Evolutionary conservation across 2,888 invertebrate genomes (phyloP).

Genomic region (Melikaiella ostensackeni): DNA sequence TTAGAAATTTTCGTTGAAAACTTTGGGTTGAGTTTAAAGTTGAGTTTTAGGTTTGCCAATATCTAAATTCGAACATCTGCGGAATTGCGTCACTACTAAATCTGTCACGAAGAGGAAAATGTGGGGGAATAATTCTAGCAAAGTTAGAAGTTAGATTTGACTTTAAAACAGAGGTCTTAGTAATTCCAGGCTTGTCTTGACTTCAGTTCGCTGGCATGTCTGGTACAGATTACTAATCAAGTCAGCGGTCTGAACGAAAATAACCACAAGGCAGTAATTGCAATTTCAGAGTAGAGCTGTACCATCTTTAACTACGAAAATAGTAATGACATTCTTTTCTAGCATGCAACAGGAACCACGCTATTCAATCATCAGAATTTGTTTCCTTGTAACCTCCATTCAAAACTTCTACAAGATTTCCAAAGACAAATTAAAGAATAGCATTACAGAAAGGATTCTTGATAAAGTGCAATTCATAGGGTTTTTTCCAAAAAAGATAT

Average conservation of each 20-base stretch:
- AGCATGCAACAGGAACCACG: constrained; percentile 3
- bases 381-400: background rate
- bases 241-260: constrained; percentile 7
- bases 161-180: background rate
- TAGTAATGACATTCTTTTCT: constrained; percentile 19
- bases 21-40: background rate
- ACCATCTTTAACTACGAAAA: constrained; percentile 8
- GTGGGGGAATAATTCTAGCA: background rate
- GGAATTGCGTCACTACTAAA: background rate
- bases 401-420: background rate
- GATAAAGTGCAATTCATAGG: too few species aligned
- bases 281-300: constrained; percentile 12
- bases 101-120: background rate
- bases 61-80: background rate
- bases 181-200: background rate
- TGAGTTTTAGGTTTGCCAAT: background rate
- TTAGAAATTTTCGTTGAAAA: background rate
- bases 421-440: background rate
- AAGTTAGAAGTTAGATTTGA: constrained; percentile 2
- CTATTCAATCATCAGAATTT: background rate
- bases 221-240: constrained; percentile 21
- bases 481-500: too few species aligned
- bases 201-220: background rate
- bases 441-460: too few species aligned
- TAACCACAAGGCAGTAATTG: constrained; percentile 13